A percentile compares a stretch with the other conserved stretches of the same genome.
Evolutionary conservation across 2,113 vertebrate genomes (phyloP).

Genomic region (Aphelocoma coerulescens): DNA sequence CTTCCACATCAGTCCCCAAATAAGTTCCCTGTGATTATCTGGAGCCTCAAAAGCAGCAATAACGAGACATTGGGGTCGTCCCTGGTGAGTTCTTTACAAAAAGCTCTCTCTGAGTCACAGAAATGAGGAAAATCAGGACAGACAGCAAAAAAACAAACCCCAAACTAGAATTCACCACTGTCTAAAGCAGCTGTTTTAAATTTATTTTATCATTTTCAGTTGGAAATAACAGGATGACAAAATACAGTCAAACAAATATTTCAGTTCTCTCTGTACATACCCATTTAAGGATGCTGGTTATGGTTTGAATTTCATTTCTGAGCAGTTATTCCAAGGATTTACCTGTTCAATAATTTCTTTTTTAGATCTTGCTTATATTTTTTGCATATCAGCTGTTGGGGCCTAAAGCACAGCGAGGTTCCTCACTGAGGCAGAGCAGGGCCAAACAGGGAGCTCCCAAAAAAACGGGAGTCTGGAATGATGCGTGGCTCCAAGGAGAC

Average conservation of each 20-base stretch:
- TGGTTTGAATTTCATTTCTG: not conserved
- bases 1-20: slow-evolving; percentile 26
- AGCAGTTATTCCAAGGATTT: not conserved
- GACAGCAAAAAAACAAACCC: not conserved
- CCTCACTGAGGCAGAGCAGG: not conserved
- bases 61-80: not conserved
- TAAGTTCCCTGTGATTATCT: slow-evolving; percentile 4
- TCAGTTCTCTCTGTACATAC: not conserved
- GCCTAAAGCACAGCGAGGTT: rapidly evolving
- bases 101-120: not conserved
- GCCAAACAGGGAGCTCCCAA: not conserved
- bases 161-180: not conserved
- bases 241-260: not conserved
- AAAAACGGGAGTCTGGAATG: not conserved
- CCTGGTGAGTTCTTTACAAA: not conserved
- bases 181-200: not conserved
- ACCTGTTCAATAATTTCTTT: not conserved
- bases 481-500: rapidly evolving
- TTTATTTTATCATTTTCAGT: not conserved
- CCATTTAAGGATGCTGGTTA: not conserved
- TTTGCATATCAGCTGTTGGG: rapidly evolving
- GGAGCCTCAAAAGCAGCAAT: not conserved
- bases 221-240: not conserved
- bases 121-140: not conserved
- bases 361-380: not conserved